Evolutionary conservation across 2,888 invertebrate species (phyloP), one percentile per base, ranked within the genome.

Genomic region (Hemicrepidius hirtus): DNA sequence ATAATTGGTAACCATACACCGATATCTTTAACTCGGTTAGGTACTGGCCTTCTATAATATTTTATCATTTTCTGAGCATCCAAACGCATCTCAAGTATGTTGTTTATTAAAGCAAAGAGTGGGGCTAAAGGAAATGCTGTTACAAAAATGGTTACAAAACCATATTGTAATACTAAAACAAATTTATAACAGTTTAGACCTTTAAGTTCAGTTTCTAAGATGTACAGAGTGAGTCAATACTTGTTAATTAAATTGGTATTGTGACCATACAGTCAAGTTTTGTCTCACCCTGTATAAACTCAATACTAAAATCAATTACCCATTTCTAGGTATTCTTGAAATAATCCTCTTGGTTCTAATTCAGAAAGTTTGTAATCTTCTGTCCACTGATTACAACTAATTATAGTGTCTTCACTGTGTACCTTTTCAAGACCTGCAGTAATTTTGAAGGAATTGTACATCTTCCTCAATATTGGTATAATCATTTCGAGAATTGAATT

Each of bases 311-410:
- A 24, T 24, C 5, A 24, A 24, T 24, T 84, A 94, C 94, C 92
- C 95, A 96, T 95, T 89, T 96, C 95, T 66, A 96, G 87, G 86
- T 96, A 96, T 85, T 96, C 95, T 55, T 91, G 89, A 85, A 95
- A 95, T 49, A 96, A 87, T 35, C 93, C 92, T 73, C 91, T 88
- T 18, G 91, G 90, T 65, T 91, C 88, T 83, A 91, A 89, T 53
- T 91, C 89, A 28, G 89, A 85, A 68, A 95, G 86, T 81, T 91
- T 90, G 80, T 91, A 93, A 85, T 95, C 95, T 80, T 92, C 91
- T 72, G 93, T 93, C 92, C 93, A 94, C 73, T 92, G 92, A 80
- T 91, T 91, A 77, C 88, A 88, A 49, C 88, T 88, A n/a, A 89
- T 85, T 24, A 85, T 78, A 50, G 85, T 83, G 35, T 84, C 82